Base-by-base conservation (phyloP, 2,888 invertebrate genomes). In the Ditula angustiorana region DNA sequence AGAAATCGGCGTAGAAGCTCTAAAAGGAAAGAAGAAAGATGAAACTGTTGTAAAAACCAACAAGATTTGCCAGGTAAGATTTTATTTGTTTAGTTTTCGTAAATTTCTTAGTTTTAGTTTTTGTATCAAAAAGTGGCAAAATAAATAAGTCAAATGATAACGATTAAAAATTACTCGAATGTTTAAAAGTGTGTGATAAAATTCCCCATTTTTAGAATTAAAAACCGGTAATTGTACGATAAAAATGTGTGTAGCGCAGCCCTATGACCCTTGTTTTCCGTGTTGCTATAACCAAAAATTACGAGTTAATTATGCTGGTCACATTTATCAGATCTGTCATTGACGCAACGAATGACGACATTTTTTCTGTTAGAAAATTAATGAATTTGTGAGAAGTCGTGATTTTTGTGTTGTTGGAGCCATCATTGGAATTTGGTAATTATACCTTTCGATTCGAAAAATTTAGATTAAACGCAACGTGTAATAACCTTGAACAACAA, bases 21-120 rank as follows among this genome's bases (percentile, higher is more conserved):
- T 92, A 19, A 90, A 86, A 71, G 92, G 92, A 55, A 92, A 92
- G 74, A 92, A 91, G 73, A 92, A 86, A 56, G 92, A 92, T 70
- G 92, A 92, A 70, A 85, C 88, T 8, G 82, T 92, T 8, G 81
- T 86, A 2, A 88, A 83, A 69, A 85, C 88, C 1, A 88, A 86
- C 70, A 91, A 90, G 70, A 90, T 90, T 78, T 92, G 92, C 87
- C 92, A 92, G 89, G 92, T 92, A 47, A 77, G 82, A 0, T 26
- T 21, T 55, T 35, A 28, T 3, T 13, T 11, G 10, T 30, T 24
- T 2, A 2, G n/a, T 23, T 24, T 1, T n/a, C 11, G 23, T 46
- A 21, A 3, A 23, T 3, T 46, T 11, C 23, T 46, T 10, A 4
- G 8, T 8, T 46, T 11, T 46, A 46, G 11, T n/a, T n/a, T n/a